Percentiles rank a stretch among this genome's conserved stretches.
These are phyloP conservation scores for Chaenogobius annularis DNA, from an alignment of 2,113 vertebrate species.

Conservation along the genomic window DNA sequence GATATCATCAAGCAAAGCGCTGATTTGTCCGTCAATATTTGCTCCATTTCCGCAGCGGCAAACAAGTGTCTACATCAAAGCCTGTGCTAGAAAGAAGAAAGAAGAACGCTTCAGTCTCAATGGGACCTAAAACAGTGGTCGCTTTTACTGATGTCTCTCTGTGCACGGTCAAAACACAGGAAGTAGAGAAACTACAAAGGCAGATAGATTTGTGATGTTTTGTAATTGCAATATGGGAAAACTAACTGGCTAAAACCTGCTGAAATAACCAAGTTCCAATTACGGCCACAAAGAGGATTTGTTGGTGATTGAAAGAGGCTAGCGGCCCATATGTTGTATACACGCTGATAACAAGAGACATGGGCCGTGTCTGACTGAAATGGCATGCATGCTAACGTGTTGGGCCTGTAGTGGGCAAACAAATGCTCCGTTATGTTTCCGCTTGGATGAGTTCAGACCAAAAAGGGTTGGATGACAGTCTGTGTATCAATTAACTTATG, in stretches of 20 bases:
- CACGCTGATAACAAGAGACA: constrained; percentile 53
- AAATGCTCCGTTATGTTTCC: constrained; percentile 38
- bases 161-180: background rate
- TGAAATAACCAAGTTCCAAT: constrained; percentile 67
- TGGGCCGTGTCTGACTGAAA: constrained; percentile 38
- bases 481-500: constrained; percentile 26
- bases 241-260: constrained; percentile 22
- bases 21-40: background rate
- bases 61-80: background rate
- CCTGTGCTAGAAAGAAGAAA: constrained; percentile 38
- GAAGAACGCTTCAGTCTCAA: constrained; percentile 31
- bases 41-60: background rate
- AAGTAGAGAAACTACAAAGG: constrained; percentile 9
- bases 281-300: constrained; percentile 62
- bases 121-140: constrained; percentile 10
- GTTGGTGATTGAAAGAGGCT: constrained; percentile 47
- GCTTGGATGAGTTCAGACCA: constrained; percentile 15
- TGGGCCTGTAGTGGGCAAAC: constrained; percentile 17
- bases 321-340: constrained; percentile 39
- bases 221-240: constrained; percentile 23
- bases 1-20: no score
- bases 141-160: constrained; percentile 10
- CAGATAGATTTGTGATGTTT: background rate
- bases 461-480: constrained; percentile 22
- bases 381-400: constrained; percentile 30